Conservation (phyloP, 2,888 invertebrate species). For the Steinernema scapterisci region DNA sequence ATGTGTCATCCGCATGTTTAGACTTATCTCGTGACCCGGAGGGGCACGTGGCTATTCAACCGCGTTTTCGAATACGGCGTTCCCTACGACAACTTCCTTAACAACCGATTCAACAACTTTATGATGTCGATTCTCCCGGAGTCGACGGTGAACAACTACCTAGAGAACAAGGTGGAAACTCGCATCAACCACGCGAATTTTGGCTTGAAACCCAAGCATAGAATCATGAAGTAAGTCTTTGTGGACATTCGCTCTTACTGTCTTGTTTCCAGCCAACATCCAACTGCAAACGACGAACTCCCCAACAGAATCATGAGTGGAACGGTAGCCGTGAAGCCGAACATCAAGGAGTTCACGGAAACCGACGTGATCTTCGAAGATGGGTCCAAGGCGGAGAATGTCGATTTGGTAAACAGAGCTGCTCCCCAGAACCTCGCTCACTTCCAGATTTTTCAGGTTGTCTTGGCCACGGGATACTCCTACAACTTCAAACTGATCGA, state of each 20-base stretch:
- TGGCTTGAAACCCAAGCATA: slow-evolving; percentile 68
- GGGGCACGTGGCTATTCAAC: slow-evolving; percentile 71
- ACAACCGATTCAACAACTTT: slow-evolving; percentile 4
- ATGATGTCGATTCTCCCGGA: slow-evolving; percentile 25
- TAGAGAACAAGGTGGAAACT: slow-evolving; percentile 29
- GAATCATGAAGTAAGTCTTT: slow-evolving; percentile 34
- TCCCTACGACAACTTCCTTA: slow-evolving; percentile 45
- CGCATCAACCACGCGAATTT: slow-evolving; percentile 68
- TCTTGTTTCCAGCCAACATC: slow-evolving; percentile 43
- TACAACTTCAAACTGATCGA: slow-evolving; percentile 42
- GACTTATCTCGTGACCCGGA: slow-evolving; percentile 70
- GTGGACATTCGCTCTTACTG: background rate
- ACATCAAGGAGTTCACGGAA: slow-evolving; percentile 51
- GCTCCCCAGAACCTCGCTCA: background rate
- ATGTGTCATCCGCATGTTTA: slow-evolving; percentile 39
- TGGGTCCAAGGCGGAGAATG: slow-evolving; percentile 47
- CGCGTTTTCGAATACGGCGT: slow-evolving; percentile 67
- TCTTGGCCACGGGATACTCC: slow-evolving; percentile 53
- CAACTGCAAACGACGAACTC: slow-evolving; percentile 70
- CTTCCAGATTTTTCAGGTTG: slow-evolving; percentile 39
- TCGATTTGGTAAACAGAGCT: slow-evolving; percentile 42
- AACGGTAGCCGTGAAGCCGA: slow-evolving; percentile 51
- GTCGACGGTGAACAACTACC: background rate
- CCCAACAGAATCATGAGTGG: slow-evolving; percentile 69
- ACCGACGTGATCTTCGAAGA: slow-evolving; percentile 53